Conservation (phyloP, 2,113 vertebrate species). For the Heterotis niloticus region DNA sequence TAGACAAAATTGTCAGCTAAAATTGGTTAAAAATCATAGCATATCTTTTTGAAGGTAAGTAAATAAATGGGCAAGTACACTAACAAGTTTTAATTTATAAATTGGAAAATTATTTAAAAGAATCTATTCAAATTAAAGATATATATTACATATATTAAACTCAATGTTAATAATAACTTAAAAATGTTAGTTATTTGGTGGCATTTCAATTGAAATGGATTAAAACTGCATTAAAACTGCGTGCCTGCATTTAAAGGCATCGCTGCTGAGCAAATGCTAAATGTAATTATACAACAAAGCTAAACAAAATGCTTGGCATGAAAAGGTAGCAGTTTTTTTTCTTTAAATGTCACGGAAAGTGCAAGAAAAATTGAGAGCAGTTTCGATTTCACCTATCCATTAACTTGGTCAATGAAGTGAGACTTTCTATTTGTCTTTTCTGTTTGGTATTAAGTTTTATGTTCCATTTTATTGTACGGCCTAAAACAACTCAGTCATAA, state of each 20-base stretch:
- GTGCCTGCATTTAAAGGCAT: background rate
- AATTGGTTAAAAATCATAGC: background rate
- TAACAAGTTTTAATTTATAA: background rate
- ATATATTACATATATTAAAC: background rate
- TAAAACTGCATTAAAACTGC: constrained; percentile 11
- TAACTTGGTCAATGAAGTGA: constrained; percentile 53
- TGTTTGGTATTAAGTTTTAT: constrained; percentile 27
- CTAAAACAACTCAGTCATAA: constrained; percentile 18
- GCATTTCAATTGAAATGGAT: constrained; percentile 21
- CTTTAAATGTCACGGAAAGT: constrained; percentile 61
- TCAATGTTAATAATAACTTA: background rate
- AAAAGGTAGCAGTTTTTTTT: constrained; percentile 22
- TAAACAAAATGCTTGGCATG: constrained; percentile 27
- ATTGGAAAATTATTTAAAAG: background rate
- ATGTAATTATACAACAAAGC: constrained; percentile 17
- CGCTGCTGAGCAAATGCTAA: background rate
- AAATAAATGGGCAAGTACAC: background rate
- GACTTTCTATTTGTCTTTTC: constrained; percentile 48
- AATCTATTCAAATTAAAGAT: background rate
- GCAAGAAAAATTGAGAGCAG: constrained; percentile 50
- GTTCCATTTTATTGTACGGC: constrained; percentile 34
- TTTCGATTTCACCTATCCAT: constrained; percentile 44
- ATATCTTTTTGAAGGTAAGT: background rate
- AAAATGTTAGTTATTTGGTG: background rate
- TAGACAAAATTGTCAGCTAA: background rate